Conservation (phyloP, 2,797 vertebrate species). For the Anguilla pacifica region DNA sequence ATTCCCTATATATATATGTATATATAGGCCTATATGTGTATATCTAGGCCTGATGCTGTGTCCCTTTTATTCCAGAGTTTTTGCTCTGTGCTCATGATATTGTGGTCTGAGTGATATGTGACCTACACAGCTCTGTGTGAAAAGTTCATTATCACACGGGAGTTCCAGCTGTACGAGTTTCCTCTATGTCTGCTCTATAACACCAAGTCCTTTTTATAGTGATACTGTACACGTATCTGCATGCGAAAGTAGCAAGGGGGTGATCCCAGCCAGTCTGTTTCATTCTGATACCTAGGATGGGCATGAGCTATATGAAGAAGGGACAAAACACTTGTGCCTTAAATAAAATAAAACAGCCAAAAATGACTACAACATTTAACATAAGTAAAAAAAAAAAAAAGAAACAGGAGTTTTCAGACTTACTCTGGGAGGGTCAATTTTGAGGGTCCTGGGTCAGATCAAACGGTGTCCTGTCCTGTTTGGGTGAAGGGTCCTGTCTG, state of each 20-base stretch:
- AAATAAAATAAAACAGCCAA: not conserved
- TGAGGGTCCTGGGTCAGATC: not conserved
- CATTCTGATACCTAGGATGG: not conserved
- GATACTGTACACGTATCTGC: too few relatives aligned
- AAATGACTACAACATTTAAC: not conserved
- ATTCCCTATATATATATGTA: too few relatives aligned
- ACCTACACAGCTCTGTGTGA: not conserved
- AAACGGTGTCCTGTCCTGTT: not conserved
- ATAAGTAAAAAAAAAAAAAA: too few relatives aligned
- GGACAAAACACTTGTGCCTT: not conserved
- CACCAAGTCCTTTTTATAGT: too few relatives aligned
- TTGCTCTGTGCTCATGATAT: not conserved
- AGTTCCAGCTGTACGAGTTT: not conserved
- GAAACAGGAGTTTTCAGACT: not conserved
- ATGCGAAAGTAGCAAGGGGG: too few relatives aligned
- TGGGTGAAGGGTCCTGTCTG: too few relatives aligned
- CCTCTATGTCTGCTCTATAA: not conserved
- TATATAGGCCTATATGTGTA: too few relatives aligned
- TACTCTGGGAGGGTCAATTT: constrained; percentile 12
- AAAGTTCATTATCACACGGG: not conserved
- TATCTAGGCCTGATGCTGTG: too few relatives aligned
- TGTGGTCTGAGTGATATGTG: not conserved
- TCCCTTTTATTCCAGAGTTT: too few relatives aligned
- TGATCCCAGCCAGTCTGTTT: not conserved
- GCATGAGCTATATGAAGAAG: not conserved